phyloP scores from a whole-genome alignment of 2,888 invertebrate genomes.

The Phaonia tiefii region DNA sequence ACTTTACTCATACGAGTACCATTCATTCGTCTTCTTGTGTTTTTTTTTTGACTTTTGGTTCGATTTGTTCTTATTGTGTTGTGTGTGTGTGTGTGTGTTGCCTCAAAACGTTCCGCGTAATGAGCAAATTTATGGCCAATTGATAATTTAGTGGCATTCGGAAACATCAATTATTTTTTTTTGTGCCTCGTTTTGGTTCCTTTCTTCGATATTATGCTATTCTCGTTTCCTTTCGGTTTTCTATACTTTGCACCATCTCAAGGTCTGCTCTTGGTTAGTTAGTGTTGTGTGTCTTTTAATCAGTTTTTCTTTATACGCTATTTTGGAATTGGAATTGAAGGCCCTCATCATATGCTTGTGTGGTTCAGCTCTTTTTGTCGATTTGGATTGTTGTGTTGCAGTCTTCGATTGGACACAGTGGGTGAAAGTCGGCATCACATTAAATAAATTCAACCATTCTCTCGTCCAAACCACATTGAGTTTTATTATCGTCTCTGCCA shows the following conservation, averaged over 20 bases:
- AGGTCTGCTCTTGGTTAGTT: background rate
- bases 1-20: background rate
- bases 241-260: conserved; percentile 50
- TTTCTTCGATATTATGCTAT: conserved; percentile 63
- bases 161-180: conserved; percentile 78
- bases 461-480: no score
- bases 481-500: no score
- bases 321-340: background rate
- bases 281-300: conserved; percentile 51
- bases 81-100: conserved; percentile 20
- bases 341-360: conserved; percentile 12
- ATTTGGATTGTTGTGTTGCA: conserved; percentile 37
- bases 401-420: no score
- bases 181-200: conserved; percentile 38
- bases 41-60: conserved; percentile 23
- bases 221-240: conserved; percentile 66
- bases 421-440: no score
- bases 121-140: conserved; percentile 80
- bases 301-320: conserved; percentile 52
- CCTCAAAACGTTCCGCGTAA: conserved; percentile 73
- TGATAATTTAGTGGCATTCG: conserved; percentile 80
- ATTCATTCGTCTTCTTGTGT: conserved; percentile 2
- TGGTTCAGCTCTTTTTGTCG: conserved; percentile 9
- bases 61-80: conserved; percentile 5
- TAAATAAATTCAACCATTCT: no score